Base-by-base conservation (phyloP, 2,888 invertebrate species). In the Adelognathus sp. region DNA sequence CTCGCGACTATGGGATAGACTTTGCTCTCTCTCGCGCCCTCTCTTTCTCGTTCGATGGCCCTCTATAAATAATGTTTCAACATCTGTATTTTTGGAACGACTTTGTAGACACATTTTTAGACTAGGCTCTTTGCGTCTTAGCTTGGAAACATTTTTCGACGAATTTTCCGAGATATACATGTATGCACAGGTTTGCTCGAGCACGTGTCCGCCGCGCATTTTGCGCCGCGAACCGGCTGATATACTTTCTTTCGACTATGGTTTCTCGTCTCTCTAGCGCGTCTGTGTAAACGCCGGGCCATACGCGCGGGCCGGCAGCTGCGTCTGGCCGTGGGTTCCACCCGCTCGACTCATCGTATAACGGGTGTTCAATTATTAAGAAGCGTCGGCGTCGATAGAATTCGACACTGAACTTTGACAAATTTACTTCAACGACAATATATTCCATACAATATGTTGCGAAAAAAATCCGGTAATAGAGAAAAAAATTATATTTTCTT, bases 41-140 rank as follows among this genome's bases (percentile, higher is more conserved):
- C 21, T 7, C n/a, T 33, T 9, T 54, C 31, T 72, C 24, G 9
- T 52, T 39, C 63, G 41, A 60, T 54, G 60, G n/a, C n/a, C n/a
- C 21, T 71, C 78, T 74, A 79, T 66, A 71, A 79, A 78, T 78
- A 78, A 74, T 50, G 29, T 50, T 41, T 58, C 11, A 21, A 18
- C 64, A 39, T 56, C 63, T 33, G 52, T 66, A 61, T 71, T 79
- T 75, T 74, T 31, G 70, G 74, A 41, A 9, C 18, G 33, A 21
- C 29, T 63, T 18, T 21, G 69, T 7, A 46, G 58, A 33, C 29
- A 16, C 11, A 33, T 74, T 70, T 36, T 18, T 70, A 33, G n/a
- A 18, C 14, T n/a, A 33, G 21, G 31, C n/a, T 9, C 2, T 3
- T 5, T 31, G 24, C 39, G 39, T 39, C 16, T 9, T 11, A 11